Percentiles rank a stretch among this genome's conserved stretches.
Conservation (phyloP, 1,140 invertebrate species). For the Dufourea novaeangliae region DNA sequence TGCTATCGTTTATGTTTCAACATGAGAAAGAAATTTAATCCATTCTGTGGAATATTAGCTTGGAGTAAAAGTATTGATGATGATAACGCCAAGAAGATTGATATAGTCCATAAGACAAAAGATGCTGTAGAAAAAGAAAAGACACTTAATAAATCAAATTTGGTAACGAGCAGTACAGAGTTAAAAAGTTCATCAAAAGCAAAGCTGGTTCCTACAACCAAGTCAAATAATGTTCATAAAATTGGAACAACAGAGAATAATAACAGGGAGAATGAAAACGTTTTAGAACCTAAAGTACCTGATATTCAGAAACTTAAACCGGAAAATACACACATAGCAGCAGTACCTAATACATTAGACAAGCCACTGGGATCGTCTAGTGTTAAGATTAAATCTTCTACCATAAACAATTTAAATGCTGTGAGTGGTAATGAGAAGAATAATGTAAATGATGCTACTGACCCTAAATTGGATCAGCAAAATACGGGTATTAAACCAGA, state of each 20-base stretch:
- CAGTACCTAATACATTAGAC: neutral
- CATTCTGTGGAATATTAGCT: constrained; percentile 48
- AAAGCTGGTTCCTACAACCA: too few species aligned
- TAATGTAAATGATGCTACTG: neutral
- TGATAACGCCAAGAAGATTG: neutral
- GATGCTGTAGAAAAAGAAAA: neutral
- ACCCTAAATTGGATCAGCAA: neutral
- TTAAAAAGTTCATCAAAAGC: too few species aligned
- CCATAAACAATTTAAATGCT: too few species aligned
- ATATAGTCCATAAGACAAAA: neutral
- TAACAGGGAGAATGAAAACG: too few species aligned
- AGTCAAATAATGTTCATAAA: too few species aligned
- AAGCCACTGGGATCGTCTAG: neutral
- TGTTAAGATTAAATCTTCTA: neutral
- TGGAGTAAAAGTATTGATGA: constrained; percentile 47
- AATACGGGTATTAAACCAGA: neutral
- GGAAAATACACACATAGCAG: neutral
- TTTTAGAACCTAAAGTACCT: too few species aligned
- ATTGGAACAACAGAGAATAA: neutral
- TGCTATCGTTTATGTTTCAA: constrained; percentile 40
- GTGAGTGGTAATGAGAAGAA: neutral
- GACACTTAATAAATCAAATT: neutral
- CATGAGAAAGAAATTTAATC: constrained; percentile 10
- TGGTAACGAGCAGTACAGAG: neutral
- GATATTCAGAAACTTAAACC: too few species aligned